These are phyloP conservation scores for Fabriciana adippe DNA, from an alignment of 2,888 invertebrate genomes.

Conservation along the genomic window DNA sequence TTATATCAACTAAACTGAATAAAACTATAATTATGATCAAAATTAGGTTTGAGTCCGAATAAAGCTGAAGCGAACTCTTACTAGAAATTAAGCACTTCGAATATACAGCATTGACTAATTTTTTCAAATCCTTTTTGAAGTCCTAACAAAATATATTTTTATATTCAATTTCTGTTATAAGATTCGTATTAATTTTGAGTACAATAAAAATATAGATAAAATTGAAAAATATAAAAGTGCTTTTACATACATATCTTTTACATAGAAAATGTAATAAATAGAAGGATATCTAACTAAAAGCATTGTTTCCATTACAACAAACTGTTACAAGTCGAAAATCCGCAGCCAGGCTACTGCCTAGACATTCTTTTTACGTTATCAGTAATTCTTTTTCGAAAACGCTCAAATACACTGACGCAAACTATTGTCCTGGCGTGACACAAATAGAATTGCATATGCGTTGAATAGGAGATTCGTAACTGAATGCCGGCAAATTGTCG, in stretches of 20 bases:
- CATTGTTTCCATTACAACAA: slow-evolving; percentile 8
- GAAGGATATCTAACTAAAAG: slow-evolving; percentile 2
- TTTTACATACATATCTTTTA: neutral
- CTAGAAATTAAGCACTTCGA: no score
- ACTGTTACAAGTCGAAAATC: slow-evolving; percentile 12
- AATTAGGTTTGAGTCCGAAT: no score
- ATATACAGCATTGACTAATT: no score
- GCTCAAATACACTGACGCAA: slow-evolving; percentile 23
- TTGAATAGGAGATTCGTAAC: slow-evolving; percentile 41
- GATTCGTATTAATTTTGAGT: neutral
- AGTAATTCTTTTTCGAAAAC: slow-evolving; percentile 27
- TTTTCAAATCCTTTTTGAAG: no score
- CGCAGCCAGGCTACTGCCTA: slow-evolving; percentile 1
- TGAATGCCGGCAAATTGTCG: slow-evolving; percentile 40
- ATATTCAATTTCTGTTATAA: neutral
- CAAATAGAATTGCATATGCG: slow-evolving; percentile 40
- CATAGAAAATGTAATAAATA: neutral
- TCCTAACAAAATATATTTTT: neutral
- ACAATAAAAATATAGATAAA: neutral
- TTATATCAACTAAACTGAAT: no score
- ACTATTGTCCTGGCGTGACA: slow-evolving; percentile 25
- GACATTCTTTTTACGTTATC: slow-evolving; percentile 20
- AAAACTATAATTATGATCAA: no score
- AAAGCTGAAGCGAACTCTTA: no score
- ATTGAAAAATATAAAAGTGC: neutral